These are phyloP conservation scores for Rutpela maculata DNA, from an alignment of 2,888 invertebrate genomes.

Conservation along the genomic window DNA sequence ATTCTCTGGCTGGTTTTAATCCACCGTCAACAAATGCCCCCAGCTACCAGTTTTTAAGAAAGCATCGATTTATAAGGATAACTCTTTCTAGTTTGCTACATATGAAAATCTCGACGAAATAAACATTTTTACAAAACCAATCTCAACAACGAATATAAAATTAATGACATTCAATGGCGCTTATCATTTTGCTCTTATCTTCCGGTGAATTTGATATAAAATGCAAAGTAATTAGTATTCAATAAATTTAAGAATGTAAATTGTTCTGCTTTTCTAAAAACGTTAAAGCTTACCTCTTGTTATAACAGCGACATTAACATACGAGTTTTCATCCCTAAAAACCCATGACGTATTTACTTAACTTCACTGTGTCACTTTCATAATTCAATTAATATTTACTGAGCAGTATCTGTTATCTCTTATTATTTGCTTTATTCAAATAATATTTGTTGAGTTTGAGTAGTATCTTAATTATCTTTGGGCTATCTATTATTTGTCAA, in stretches of 20 bases:
- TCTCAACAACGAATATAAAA: too few species aligned
- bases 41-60: too few species aligned
- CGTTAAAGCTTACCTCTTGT: not conserved
- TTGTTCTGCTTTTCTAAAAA: not conserved
- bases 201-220: not conserved
- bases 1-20: too few species aligned
- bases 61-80: too few species aligned
- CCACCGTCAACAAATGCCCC: too few species aligned
- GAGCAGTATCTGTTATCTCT: not conserved
- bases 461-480: not conserved
- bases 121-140: too few species aligned
- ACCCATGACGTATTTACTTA: slow-evolving; percentile 3
- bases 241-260: not conserved
- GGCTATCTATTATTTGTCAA: not conserved
- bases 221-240: not conserved
- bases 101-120: too few species aligned
- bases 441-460: not conserved
- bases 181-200: not conserved
- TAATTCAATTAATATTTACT: not conserved
- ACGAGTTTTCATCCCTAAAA: not conserved
- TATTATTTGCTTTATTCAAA: not conserved
- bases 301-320: not conserved
- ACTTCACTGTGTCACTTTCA: not conserved
- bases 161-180: not conserved
- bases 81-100: too few species aligned